These are phyloP conservation scores for Dorcus parallelipipedus DNA, from an alignment of 2,888 invertebrate genomes.

Conservation along the genomic window DNA sequence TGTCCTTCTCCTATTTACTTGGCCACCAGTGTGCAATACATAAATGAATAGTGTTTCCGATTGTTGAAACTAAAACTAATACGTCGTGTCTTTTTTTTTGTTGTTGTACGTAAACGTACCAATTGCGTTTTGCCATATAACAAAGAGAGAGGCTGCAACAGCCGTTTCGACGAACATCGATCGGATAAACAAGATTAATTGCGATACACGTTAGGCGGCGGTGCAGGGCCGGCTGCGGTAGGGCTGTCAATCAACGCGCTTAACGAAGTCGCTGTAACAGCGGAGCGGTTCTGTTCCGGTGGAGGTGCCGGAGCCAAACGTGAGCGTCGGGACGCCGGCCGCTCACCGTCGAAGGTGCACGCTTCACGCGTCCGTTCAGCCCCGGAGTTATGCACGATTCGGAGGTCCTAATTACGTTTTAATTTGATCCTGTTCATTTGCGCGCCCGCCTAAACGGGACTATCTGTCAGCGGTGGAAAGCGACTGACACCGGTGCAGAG, in stretches of 20 bases:
- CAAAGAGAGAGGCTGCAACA: too few species aligned
- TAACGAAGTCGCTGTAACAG: background rate
- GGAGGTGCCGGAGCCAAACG: background rate
- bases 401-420: slow-evolving; percentile 27
- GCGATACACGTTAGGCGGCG: slow-evolving; percentile 27
- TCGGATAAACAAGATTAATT: slow-evolving; percentile 33
- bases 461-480: slow-evolving; percentile 15
- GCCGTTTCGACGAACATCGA: slow-evolving; percentile 18
- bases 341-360: background rate
- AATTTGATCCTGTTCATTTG: slow-evolving; percentile 26
- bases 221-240: slow-evolving; percentile 21
- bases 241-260: slow-evolving; percentile 29
- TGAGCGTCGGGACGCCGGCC: background rate
- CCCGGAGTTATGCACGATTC: slow-evolving; percentile 25
- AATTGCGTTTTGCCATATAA: too few species aligned
- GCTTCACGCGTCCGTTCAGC: slow-evolving; percentile 18
- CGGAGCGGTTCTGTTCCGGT: background rate
- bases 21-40: too few species aligned
- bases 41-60: too few species aligned
- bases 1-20: too few species aligned
- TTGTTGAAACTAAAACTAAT: too few species aligned
- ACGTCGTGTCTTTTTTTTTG: too few species aligned
- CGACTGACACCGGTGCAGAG: too few species aligned
- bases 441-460: slow-evolving; percentile 22
- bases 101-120: too few species aligned